Evolutionary conservation across 2,888 invertebrate genomes (phyloP).

Genomic region (Mesorhabditis spiculigera): DNA sequence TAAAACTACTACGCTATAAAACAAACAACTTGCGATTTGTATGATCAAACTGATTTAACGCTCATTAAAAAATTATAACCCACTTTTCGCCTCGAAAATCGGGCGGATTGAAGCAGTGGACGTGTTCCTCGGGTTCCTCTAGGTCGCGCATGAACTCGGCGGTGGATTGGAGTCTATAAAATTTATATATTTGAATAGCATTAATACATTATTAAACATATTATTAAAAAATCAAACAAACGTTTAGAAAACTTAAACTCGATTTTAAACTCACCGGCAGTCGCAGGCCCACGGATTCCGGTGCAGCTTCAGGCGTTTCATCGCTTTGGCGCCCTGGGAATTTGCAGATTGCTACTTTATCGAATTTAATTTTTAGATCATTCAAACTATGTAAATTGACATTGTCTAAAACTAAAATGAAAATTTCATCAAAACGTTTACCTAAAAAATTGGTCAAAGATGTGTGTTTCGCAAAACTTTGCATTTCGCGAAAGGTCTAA

Average conservation of each 20-base stretch:
- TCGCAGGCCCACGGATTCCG: slow-evolving; percentile 54
- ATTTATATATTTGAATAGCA: neutral
- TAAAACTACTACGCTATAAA: no score
- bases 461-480: no score
- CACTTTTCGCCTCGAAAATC: slow-evolving; percentile 18
- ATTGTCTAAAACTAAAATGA: no score
- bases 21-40: no score
- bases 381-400: no score
- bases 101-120: slow-evolving; percentile 26
- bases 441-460: no score
- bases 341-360: neutral
- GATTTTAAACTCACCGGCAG: slow-evolving; percentile 33
- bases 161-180: neutral
- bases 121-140: slow-evolving; percentile 10
- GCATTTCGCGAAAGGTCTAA: no score
- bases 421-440: no score
- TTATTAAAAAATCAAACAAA: neutral
- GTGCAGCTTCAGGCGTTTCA: slow-evolving; percentile 21
- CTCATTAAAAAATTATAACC: neutral
- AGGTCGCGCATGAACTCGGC: slow-evolving; percentile 1
- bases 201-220: neutral
- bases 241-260: neutral
- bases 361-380: no score
- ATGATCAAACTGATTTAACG: no score
- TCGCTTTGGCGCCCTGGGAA: neutral